These are phyloP conservation scores for Deilephila elpenor DNA, from an alignment of 2,888 invertebrate genomes.

Conservation along the genomic window DNA sequence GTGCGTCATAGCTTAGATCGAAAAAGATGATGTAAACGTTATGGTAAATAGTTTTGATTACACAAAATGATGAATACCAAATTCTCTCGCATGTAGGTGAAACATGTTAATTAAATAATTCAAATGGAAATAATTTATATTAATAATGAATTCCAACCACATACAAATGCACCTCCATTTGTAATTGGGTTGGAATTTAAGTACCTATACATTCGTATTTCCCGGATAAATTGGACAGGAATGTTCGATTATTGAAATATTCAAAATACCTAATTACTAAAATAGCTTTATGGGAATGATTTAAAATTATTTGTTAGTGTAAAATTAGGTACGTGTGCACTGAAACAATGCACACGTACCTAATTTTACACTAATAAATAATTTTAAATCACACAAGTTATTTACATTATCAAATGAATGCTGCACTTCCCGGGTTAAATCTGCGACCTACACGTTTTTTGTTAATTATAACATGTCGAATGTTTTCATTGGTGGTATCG, in stretches of 20 bases:
- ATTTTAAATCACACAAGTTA: conserved; percentile 15
- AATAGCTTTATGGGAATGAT: too few relatives aligned
- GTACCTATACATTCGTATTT: neutral
- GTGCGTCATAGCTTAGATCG: neutral
- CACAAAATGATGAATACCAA: neutral
- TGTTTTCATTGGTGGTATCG: conserved; percentile 50
- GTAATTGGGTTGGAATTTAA: neutral
- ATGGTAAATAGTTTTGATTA: neutral
- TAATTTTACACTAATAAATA: too few relatives aligned
- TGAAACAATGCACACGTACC: neutral
- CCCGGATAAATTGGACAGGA: neutral
- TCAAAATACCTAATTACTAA: too few relatives aligned
- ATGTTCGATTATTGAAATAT: neutral
- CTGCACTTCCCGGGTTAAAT: conserved; percentile 53
- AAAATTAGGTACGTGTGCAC: too few relatives aligned
- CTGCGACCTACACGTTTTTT: conserved; percentile 38
- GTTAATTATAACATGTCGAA: conserved; percentile 40
- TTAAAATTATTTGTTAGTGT: too few relatives aligned
- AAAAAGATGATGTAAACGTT: neutral
- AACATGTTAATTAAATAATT: neutral
- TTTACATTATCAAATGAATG: conserved; percentile 25
- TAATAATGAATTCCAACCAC: too few relatives aligned
- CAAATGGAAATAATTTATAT: neutral
- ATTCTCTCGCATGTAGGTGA: neutral
- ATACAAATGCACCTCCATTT: neutral